These are phyloP conservation scores for Leptestheria dahalacensis DNA, from an alignment of 1,140 invertebrate species.

Conservation along the genomic window DNA sequence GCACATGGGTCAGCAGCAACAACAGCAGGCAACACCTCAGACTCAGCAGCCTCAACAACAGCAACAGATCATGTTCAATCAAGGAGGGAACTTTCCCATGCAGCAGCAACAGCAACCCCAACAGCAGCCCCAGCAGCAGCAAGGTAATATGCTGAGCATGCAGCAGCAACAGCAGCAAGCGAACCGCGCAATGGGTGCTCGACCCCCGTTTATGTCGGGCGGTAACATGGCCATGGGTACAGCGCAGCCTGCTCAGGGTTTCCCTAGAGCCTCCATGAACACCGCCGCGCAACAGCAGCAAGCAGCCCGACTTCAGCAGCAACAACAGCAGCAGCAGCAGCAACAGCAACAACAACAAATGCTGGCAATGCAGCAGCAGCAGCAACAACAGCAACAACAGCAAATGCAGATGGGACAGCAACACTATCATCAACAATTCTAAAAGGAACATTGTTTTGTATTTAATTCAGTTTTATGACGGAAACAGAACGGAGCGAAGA, in stretches of 20 bases:
- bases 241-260: background rate
- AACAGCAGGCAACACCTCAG: slow-evolving; percentile 30
- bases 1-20: slow-evolving; percentile 22
- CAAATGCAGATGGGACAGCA: slow-evolving; percentile 21
- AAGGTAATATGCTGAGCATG: slow-evolving; percentile 30
- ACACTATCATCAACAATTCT: slow-evolving; percentile 19
- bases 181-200: slow-evolving; percentile 36
- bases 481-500: background rate
- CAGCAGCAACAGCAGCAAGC: slow-evolving; percentile 27
- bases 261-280: slow-evolving; percentile 13
- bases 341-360: slow-evolving; percentile 28
- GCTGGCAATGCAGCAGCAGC: slow-evolving; percentile 28
- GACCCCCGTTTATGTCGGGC: slow-evolving; percentile 31
- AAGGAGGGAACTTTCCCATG: slow-evolving; percentile 13
- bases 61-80: slow-evolving; percentile 22
- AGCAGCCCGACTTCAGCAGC: slow-evolving; percentile 24
- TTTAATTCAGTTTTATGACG: background rate
- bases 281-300: slow-evolving; percentile 17
- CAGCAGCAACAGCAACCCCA: slow-evolving; percentile 36
- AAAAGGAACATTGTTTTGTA: background rate
- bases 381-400: slow-evolving; percentile 26
- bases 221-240: slow-evolving; percentile 27
- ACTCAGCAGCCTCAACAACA: slow-evolving; percentile 43
- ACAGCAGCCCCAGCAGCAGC: slow-evolving; percentile 35
- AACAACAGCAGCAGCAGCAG: slow-evolving; percentile 28